These are phyloP conservation scores for Capromys pilorides DNA, from an alignment of 2,797 vertebrate genomes.

Conservation along the genomic window DNA sequence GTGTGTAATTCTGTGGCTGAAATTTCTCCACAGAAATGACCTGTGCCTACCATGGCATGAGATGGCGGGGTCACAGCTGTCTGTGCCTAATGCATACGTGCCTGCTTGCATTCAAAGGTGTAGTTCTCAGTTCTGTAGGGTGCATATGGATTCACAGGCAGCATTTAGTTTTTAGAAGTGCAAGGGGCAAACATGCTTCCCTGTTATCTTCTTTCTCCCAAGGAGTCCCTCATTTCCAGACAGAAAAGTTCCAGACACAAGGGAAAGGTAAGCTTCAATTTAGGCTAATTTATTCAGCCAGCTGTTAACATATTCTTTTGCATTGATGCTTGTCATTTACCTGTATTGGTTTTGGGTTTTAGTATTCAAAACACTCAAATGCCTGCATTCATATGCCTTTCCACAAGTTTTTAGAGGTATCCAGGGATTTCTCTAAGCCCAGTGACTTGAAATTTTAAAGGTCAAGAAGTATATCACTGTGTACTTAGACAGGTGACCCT, in stretches of 20 bases:
- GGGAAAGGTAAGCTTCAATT: slow-evolving; percentile 29
- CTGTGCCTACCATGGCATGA: neutral
- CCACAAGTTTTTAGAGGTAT: slow-evolving; percentile 19
- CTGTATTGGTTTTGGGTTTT: slow-evolving; percentile 17
- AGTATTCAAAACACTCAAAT: slow-evolving; percentile 67
- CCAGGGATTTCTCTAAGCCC: slow-evolving; percentile 58
- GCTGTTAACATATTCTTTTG: slow-evolving; percentile 46
- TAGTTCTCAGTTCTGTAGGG: neutral
- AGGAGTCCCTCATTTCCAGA: neutral
- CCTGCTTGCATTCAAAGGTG: neutral
- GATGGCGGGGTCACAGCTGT: neutral
- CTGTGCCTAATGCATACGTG: neutral
- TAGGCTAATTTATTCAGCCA: slow-evolving; percentile 46
- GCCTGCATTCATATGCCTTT: slow-evolving; percentile 32
- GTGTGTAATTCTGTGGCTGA: neutral
- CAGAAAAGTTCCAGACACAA: slow-evolving; percentile 25
- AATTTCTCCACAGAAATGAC: neutral
- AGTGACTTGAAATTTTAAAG: slow-evolving; percentile 69
- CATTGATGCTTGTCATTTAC: slow-evolving; percentile 57
- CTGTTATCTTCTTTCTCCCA: neutral
- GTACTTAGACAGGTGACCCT: slow-evolving; percentile 56
- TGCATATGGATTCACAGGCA: neutral
- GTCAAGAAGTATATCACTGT: slow-evolving; percentile 65
- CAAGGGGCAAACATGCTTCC: neutral
- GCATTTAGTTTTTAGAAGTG: neutral